Evolutionary conservation across 2,888 invertebrate genomes (phyloP), one percentile per base, ranked within the genome.

Genomic region (Coenonympha glycerion): DNA sequence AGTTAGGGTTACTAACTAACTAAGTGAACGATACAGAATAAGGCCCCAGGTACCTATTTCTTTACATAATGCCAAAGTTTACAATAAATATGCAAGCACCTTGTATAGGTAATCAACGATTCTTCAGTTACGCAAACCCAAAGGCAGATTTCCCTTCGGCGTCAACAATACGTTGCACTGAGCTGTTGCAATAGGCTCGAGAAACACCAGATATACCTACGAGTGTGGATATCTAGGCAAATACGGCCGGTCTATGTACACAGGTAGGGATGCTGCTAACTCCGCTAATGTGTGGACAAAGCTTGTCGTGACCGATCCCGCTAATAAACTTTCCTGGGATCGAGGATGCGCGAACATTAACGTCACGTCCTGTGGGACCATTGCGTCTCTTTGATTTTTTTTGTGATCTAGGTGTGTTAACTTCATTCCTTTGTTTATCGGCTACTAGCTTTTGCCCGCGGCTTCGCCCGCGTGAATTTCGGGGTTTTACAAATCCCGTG

Each of bases 241-340:
- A 82, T 68, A 79, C 65, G n/a, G 61, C 62, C 64, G 69, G 73
- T 70, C 74, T 82, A 79, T 71, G 73, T 69, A 79, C 79, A 80
- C 66, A 79, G 49, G 66, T 73, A 78, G 77, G 77, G 76, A 80
- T 74, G 79, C 76, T 68, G 86, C 82, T 87, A 86, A 87, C 73
- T 71, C 74, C 60, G 80, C 80, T 87, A 87, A 87, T 85, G 79
- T 78, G 78, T 80, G 78, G 80, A 86, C 86, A 84, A 79, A 81
- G 79, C 71, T 61, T 64, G 73, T 84, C 85, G 85, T 84, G 86
- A 86, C 82, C 71, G 68, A 67, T 72, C 73, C 72, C 66, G 85
- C 86, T 87, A 87, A 87, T 86, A 81, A 79, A 81, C 69, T 71
- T 84, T 85, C 85, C 79, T 75, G 83, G 85, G 80, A 82, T 69